A percentile compares a stretch with the other conserved stretches of the same genome.
Evolutionary conservation across 1,140 invertebrate species (phyloP).

Genomic region (Drosophila ambigua): DNA sequence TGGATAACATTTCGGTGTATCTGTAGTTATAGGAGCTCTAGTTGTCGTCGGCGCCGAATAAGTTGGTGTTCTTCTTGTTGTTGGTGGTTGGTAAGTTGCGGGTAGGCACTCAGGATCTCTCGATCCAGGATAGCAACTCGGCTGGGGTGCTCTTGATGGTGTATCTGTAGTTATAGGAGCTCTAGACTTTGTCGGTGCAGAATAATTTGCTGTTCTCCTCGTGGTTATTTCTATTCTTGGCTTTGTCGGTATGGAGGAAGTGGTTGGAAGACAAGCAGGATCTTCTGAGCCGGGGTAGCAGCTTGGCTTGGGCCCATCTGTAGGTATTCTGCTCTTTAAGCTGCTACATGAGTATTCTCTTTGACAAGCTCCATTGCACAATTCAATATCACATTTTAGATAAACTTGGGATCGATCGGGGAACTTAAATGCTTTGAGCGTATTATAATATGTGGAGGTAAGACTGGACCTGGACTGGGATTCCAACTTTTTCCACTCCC

Average conservation of each 20-base stretch:
- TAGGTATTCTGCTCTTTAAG: conserved; percentile 31
- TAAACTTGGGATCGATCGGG: conserved; percentile 89
- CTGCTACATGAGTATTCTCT: conserved; percentile 51
- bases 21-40: conserved; percentile 43
- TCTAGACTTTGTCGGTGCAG: conserved; percentile 43
- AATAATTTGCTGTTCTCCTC: conserved; percentile 76
- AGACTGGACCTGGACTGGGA: conserved; percentile 85
- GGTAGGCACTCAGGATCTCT: conserved; percentile 83
- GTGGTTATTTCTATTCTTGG: conserved; percentile 66
- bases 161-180: conserved; percentile 14
- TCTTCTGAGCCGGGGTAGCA: conserved; percentile 84
- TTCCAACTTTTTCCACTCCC: conserved; percentile 87
- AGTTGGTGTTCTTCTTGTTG: neutral
- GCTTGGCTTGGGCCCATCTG: conserved; percentile 24
- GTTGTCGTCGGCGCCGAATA: conserved; percentile 20
- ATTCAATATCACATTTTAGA: conserved; percentile 90
- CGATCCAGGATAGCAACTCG: conserved; percentile 83
- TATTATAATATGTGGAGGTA: conserved; percentile 88
- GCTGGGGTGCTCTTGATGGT: neutral
- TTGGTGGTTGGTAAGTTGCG: conserved; percentile 54
- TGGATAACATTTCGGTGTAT: conserved; percentile 26
- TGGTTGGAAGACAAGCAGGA: conserved; percentile 75
- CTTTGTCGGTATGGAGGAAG: conserved; percentile 45
- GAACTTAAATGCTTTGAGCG: conserved; percentile 90
- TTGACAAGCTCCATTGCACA: conserved; percentile 82